A percentile compares a stretch with the other conserved stretches of the same genome.
These are phyloP conservation scores for Saccostrea glomerata DNA, from an alignment of 1,140 invertebrate species.

Conservation along the genomic window DNA sequence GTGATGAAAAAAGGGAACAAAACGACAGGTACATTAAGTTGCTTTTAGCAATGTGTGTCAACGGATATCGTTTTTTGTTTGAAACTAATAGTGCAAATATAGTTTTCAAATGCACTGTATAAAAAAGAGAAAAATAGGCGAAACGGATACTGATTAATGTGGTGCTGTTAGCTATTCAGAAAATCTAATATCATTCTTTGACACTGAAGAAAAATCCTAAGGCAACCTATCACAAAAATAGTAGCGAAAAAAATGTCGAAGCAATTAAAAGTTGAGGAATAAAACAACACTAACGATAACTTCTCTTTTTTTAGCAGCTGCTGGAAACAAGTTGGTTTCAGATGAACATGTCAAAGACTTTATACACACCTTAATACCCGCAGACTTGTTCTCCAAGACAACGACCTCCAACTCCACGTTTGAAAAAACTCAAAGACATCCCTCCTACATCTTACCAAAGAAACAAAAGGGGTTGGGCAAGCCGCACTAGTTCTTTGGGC, in stretches of 20 bases:
- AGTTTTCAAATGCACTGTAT: background rate
- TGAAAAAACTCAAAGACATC: conserved; percentile 54
- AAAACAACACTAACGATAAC: background rate
- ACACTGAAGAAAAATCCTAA: background rate
- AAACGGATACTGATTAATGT: background rate
- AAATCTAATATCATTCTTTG: background rate
- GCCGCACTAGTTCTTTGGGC: background rate
- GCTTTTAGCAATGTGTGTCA: background rate
- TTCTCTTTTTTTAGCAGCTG: background rate
- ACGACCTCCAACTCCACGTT: conserved; percentile 14
- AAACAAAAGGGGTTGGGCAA: conserved; percentile 27
- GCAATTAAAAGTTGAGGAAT: background rate
- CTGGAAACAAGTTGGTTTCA: background rate
- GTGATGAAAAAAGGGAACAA: background rate
- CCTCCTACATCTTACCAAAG: conserved; percentile 43
- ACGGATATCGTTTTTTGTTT: background rate
- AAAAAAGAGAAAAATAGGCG: background rate
- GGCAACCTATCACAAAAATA: background rate
- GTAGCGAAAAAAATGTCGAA: background rate
- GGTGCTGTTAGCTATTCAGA: background rate
- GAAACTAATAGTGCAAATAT: background rate
- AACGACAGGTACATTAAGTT: background rate
- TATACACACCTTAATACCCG: conserved; percentile 54
- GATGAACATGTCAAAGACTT: conserved; percentile 53
- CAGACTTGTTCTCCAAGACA: conserved; percentile 46